These are phyloP conservation scores for Microcebus murinus DNA, from an alignment of 2,113 vertebrate genomes.

Conservation along the genomic window DNA sequence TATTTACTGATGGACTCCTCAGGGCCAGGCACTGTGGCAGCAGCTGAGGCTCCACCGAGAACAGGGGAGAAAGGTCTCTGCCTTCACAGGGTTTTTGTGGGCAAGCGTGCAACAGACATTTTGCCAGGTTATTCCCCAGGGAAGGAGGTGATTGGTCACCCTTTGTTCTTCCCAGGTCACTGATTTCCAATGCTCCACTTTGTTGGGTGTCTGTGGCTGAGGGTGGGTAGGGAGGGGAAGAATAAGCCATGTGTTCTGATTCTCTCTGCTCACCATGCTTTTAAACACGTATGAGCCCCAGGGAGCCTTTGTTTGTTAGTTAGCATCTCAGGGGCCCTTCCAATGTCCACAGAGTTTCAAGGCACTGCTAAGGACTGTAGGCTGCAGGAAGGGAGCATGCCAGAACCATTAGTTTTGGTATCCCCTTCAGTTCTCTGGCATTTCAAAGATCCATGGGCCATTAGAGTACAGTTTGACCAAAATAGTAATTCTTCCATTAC, in stretches of 20 bases:
- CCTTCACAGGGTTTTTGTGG: not conserved
- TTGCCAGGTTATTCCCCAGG: not conserved
- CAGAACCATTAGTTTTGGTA: not conserved
- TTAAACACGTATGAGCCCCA: not conserved
- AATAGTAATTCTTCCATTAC: not conserved
- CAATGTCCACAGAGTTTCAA: not conserved
- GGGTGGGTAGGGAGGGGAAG: not conserved
- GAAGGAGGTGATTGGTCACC: not conserved
- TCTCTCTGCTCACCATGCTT: not conserved
- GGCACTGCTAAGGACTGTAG: not conserved
- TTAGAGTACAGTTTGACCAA: not conserved
- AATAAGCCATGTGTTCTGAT: not conserved
- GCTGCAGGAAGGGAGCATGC: not conserved
- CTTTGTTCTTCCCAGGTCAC: not conserved
- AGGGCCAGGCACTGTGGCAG: not conserved
- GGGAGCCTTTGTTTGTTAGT: not conserved
- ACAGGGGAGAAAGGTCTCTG: not conserved
- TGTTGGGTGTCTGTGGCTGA: not conserved
- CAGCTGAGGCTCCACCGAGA: not conserved
- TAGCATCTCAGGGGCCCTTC: not conserved
- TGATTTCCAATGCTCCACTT: not conserved
- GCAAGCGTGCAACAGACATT: not conserved
- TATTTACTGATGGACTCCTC: not conserved
- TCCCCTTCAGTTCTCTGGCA: not conserved
- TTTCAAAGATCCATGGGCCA: not conserved